Percentiles rank a stretch among this genome's conserved stretches.
Conservation (phyloP, 1,140 invertebrate species). For the Pseudachorutes palmiensis region DNA sequence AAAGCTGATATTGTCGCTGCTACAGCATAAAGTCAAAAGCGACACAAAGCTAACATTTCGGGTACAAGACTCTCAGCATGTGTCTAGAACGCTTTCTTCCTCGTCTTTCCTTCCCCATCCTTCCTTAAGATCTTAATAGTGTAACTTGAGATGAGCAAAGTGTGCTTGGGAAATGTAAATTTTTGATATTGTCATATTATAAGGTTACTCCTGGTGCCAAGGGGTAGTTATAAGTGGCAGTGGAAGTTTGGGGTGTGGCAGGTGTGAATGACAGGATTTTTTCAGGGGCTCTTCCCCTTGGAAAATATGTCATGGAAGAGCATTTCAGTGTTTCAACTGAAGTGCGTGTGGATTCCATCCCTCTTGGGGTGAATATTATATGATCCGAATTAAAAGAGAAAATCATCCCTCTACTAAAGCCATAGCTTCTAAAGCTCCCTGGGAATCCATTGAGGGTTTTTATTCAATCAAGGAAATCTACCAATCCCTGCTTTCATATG, state of each 20-base stretch:
- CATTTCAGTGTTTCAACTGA: constrained; percentile 7
- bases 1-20: background rate
- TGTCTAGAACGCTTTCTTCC: no score
- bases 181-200: background rate
- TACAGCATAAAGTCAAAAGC: no score
- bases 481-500: no score
- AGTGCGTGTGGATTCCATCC: background rate
- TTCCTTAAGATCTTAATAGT: no score
- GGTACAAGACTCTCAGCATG: no score
- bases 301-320: constrained; percentile 18
- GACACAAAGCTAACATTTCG: no score
- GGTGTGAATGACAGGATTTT: constrained; percentile 37
- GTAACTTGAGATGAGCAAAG: no score
- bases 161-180: no score
- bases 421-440: no score
- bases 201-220: background rate
- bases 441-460: no score
- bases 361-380: background rate
- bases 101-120: no score
- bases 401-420: background rate
- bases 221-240: background rate
- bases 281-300: constrained; percentile 27
- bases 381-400: background rate
- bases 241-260: constrained; percentile 19
- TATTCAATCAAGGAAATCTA: no score